phyloP scores from a whole-genome alignment of 2,888 invertebrate genomes.

The Augochlorella aurata region DNA sequence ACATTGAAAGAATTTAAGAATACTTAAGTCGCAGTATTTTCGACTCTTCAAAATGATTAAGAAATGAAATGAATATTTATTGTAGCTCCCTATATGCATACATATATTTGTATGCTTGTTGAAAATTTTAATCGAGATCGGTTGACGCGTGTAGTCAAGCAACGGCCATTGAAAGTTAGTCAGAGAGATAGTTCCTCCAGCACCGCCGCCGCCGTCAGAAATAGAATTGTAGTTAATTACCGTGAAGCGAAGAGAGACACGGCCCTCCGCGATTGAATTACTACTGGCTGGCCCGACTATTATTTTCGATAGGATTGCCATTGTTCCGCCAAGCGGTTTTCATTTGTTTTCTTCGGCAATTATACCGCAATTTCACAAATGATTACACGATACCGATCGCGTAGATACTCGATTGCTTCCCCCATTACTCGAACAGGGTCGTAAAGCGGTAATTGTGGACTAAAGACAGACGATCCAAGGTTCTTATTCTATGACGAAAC shows the following conservation, averaged over 20 bases:
- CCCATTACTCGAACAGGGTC: slow-evolving; percentile 1
- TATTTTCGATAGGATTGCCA: neutral
- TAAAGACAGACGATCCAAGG: neutral
- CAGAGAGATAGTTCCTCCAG: no score
- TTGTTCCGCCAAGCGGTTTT: neutral
- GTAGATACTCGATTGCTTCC: neutral
- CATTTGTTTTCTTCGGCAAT: slow-evolving; percentile 8
- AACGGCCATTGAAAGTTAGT: no score
- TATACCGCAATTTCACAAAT: slow-evolving; percentile 9
- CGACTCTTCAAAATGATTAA: no score
- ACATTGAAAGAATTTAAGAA: no score
- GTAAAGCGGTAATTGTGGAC: neutral
- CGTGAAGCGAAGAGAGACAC: neutral
- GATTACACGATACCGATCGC: neutral
- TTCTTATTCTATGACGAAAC: neutral
- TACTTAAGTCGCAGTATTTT: no score
- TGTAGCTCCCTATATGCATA: no score
- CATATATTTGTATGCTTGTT: no score
- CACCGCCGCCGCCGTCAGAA: neutral
- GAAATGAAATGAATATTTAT: no score
- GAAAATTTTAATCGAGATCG: no score
- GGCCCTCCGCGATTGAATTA: neutral
- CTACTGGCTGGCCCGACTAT: neutral
- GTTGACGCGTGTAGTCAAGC: no score
- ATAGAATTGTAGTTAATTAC: slow-evolving; percentile 7